Evolutionary conservation across 2,797 vertebrate genomes (phyloP), one percentile per base, ranked within the genome.

Genomic region (Rhadinocentrus ornatus): DNA sequence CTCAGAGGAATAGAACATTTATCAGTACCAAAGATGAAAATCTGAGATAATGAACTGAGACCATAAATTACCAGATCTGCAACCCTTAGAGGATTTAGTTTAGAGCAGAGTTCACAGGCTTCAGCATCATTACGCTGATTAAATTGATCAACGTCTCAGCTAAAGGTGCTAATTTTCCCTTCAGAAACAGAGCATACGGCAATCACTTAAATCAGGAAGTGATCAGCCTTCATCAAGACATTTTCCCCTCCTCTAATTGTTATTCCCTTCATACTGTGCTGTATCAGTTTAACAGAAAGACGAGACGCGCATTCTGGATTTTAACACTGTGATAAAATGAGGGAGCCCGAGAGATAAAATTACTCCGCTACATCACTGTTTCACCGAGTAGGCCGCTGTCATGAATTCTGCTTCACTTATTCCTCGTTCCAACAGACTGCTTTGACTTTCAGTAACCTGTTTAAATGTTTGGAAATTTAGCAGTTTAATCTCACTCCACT

Each of bases 91-190:
- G 60, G 69, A 31, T 48, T 62, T 58, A 0, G 31, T 8, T 71
- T 6, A 32, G 66, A 72, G 37, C 66, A 12, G 57, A 76, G 62
- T 26, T 66, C 53, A 60, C 69, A 35, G 58, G 66, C 76, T 57
- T 65, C 66, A 35, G 63, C 66, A 37, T 78, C 66, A 82, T 86
- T 75, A 86, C 57, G 57, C 60, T 74, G 75, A 88, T 88, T 87
- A 83, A 77, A 86, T 15, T 79, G 78, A 89, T 86, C 60, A 80
- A 73, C 78, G 78, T 78, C 80, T 68, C 58, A 52, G 62, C 69
- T 65, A 71, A 78, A 78, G 67, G 50, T 62, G 84, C 66, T 77
- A 41, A 81, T 82, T 67, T 75, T 64, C 69, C 78, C 81, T 84
- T 88, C 65, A 86, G 81, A 74, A 64, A 62, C 71, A 52, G 20